Evolutionary conservation across 2,797 vertebrate genomes (phyloP), one percentile per base, ranked within the genome.

Genomic region (Dromococcyx pavoninus): DNA sequence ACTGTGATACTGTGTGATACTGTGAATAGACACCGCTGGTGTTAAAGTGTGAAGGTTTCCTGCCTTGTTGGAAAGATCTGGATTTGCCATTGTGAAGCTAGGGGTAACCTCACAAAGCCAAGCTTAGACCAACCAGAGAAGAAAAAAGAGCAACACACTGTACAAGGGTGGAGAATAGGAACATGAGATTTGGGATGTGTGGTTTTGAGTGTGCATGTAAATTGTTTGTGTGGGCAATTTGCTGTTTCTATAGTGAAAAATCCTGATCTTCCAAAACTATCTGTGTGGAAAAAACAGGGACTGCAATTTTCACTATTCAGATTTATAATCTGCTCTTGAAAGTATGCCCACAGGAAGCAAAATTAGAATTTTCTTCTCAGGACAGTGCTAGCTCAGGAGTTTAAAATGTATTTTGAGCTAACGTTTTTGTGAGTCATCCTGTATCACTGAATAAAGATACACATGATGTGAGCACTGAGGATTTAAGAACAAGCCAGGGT

Each of bases 321-420:
- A 95, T 96, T 97, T 93, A 85, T 95, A 95, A 86, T 90, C 88
- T 91, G 32, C 86, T 94, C 56, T 94, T 11, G 1, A 86, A 95
- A 91, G 66, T 88, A 76, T 90, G 91, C 94, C 95, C 94, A 93
- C 94, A 95, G 88, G 65, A 93, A 91, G 48, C 83, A 88, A 96
- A 95, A 90, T 95, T 84, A 92, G 77, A 94, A 75, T 89, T 78
- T 83, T 95, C 71, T 72, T 81, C 87, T 89, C 93, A 93, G 92
- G 87, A 94, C 91, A 94, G 93, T 94, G 93, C 93, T 92, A 90
- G 72, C 91, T 94, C 87, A 77, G 86, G 46, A 62, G 61, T 75
- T 95, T 74, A 86, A 94, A 86, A 93, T 96, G 96, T 44, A 94
- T 95, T 77, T 95, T 92, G 75, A 88, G 92, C 83, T 97, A 72